Percentiles rank a stretch among this genome's conserved stretches.
These are phyloP conservation scores for Leptatherina wallacei DNA, from an alignment of 2,797 vertebrate species.

Conservation along the genomic window DNA sequence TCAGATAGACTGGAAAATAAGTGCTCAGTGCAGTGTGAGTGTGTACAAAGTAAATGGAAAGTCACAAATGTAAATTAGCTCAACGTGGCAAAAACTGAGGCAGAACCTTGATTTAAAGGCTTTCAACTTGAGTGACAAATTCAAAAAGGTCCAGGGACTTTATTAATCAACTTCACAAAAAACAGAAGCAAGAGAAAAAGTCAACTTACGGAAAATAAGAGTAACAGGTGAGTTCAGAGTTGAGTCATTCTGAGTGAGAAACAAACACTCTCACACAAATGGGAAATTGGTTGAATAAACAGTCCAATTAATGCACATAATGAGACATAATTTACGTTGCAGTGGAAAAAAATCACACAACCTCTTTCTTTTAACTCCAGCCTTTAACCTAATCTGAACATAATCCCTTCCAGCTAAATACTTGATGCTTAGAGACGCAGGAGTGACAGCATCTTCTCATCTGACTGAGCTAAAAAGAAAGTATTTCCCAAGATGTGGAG, in stretches of 20 bases:
- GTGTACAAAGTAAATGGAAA: not conserved
- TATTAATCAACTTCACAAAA: not conserved
- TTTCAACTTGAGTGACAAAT: slow-evolving; percentile 8
- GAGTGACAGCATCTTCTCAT: not conserved
- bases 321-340: not conserved
- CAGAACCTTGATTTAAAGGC: not conserved
- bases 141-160: slow-evolving; percentile 5
- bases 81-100: not conserved
- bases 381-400: not conserved
- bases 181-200: not conserved
- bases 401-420: not conserved
- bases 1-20: slow-evolving; percentile 1
- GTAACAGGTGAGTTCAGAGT: not conserved
- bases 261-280: not conserved
- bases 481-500: not conserved
- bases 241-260: not conserved
- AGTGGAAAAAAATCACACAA: not conserved
- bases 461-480: not conserved
- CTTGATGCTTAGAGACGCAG: not conserved
- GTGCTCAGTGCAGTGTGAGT: not conserved
- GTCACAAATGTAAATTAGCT: slow-evolving; percentile 4
- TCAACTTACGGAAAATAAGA: not conserved
- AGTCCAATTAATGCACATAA: not conserved
- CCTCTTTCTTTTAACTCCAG: not conserved
- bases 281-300: not conserved